Conservation (phyloP, 2,888 invertebrate genomes). For the Pandemis cinnamomeana region DNA sequence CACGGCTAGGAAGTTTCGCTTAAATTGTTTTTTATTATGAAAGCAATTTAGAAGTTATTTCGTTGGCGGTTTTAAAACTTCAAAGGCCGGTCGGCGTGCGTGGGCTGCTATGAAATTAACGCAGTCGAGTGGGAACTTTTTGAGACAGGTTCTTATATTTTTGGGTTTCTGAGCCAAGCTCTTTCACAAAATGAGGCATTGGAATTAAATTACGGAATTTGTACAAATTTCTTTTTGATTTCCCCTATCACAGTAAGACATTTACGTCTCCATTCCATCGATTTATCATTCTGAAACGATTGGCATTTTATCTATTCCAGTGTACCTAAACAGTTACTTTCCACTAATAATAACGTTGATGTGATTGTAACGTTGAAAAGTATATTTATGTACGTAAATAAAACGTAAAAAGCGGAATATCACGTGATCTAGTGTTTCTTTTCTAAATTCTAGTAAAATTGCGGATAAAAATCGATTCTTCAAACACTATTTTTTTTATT, state of each 20-base stretch:
- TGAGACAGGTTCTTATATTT: constrained; percentile 4
- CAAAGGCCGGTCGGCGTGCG: constrained; percentile 22
- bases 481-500: no score
- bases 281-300: background rate
- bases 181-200: background rate
- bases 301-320: background rate
- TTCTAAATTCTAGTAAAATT: no score
- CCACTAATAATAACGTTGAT: no score
- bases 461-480: no score
- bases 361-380: no score
- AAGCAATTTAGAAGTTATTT: constrained; percentile 36
- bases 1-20: constrained; percentile 15
- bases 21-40: constrained; percentile 35
- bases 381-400: no score
- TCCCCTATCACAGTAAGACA: background rate
- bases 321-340: no score
- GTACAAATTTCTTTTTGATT: background rate
- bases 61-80: constrained; percentile 30
- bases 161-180: background rate
- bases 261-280: background rate
- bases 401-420: no score
- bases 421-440: no score
- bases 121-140: constrained; percentile 18
- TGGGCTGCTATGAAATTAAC: constrained; percentile 18
- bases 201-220: constrained; percentile 12